A percentile compares a stretch with the other conserved stretches of the same genome.
These are phyloP conservation scores for Eulithis prunata DNA, from an alignment of 2,888 invertebrate genomes.

Conservation along the genomic window DNA sequence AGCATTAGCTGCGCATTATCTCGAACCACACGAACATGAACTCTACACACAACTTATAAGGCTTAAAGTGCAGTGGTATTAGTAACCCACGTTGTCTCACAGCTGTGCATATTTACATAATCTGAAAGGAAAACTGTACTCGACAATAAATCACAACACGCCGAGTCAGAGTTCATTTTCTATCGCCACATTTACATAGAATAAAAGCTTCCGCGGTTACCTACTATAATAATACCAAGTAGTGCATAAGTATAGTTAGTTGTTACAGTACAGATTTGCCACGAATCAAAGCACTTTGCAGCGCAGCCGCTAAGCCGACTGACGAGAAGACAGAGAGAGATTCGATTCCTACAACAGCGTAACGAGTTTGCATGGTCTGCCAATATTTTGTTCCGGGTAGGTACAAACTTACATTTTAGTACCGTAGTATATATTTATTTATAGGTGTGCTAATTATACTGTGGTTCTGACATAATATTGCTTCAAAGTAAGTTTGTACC, in stretches of 20 bases:
- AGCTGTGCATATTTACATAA: constrained; percentile 76
- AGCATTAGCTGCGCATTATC: constrained; percentile 65
- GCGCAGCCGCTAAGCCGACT: too few species aligned
- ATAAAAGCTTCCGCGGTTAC: constrained; percentile 54
- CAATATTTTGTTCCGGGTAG: too few species aligned
- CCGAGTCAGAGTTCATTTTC: constrained; percentile 46
- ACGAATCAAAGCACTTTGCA: background rate
- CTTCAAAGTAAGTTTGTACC: too few species aligned
- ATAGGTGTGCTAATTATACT: too few species aligned
- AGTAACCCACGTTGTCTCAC: constrained; percentile 51
- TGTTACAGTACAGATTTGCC: constrained; percentile 38
- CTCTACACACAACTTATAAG: constrained; percentile 45
- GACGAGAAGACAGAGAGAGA: too few species aligned
- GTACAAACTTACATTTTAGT: too few species aligned
- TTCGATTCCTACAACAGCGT: too few species aligned
- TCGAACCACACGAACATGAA: constrained; percentile 44
- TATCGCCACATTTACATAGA: constrained; percentile 44
- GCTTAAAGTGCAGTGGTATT: constrained; percentile 43
- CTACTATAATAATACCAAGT: constrained; percentile 2
- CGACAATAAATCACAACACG: constrained; percentile 49
- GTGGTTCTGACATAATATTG: too few species aligned
- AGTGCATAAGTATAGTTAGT: background rate
- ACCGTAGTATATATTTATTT: too few species aligned
- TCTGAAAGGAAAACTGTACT: constrained; percentile 48
- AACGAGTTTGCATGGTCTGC: too few species aligned